Percentiles rank a stretch among this genome's conserved stretches.
Evolutionary conservation across 2,113 vertebrate species (phyloP).

Genomic region (Microtus oregoni): DNA sequence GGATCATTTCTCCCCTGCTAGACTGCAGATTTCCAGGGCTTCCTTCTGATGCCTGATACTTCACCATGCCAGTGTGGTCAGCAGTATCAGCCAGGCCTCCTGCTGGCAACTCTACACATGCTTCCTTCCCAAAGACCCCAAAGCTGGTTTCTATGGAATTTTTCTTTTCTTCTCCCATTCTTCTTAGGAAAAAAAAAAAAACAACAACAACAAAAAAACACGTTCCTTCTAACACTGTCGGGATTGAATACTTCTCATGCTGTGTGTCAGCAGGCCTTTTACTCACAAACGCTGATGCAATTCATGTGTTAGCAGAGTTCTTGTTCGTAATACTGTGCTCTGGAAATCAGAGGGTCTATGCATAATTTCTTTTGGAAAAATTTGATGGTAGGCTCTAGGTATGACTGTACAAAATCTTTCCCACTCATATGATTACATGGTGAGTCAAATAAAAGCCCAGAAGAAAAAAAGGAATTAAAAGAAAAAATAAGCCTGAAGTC

Average conservation of each 20-base stretch:
- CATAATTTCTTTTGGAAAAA: not conserved
- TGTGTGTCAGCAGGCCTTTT: not conserved
- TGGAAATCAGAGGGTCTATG: not conserved
- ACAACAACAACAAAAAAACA: not conserved
- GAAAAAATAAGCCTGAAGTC: not conserved
- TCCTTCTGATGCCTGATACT: not conserved
- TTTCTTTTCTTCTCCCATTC: not conserved
- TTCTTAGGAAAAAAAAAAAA: not conserved
- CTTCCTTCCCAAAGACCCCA: not conserved
- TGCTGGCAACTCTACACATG: not conserved
- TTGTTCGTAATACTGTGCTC: not conserved
- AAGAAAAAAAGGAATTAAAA: not conserved
- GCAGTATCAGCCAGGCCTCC: not conserved
- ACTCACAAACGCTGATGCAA: not conserved
- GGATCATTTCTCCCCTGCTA: not conserved
- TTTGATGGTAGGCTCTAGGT: not conserved
- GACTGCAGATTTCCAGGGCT: not conserved
- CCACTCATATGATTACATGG: not conserved
- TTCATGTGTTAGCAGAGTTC: not conserved
- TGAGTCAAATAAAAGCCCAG: slow-evolving; percentile 44
- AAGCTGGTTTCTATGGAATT: not conserved
- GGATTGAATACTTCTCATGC: not conserved
- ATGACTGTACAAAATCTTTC: slow-evolving; percentile 8
- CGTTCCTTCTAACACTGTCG: not conserved
- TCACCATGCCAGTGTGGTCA: rapidly evolving